These are phyloP conservation scores for Colinus virginianus DNA, from an alignment of 2,113 vertebrate species.

Conservation along the genomic window DNA sequence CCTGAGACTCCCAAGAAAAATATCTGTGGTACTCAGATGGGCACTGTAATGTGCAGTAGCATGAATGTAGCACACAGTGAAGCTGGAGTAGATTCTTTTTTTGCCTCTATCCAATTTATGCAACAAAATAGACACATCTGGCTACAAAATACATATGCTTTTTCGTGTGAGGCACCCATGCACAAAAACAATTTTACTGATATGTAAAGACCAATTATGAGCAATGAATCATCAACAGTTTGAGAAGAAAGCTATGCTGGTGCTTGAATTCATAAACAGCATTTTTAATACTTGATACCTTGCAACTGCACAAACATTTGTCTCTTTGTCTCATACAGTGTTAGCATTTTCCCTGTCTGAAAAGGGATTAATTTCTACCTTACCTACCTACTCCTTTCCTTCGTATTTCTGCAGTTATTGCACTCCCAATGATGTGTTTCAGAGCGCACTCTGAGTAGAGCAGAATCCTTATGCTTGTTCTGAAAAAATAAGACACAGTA, in stretches of 20 bases:
- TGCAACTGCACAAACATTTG: accelerated
- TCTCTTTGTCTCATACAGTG: background rate
- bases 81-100: background rate
- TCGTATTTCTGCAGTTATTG: background rate
- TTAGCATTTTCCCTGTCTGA: background rate
- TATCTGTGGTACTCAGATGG: background rate
- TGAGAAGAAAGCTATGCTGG: background rate
- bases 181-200: slow-evolving; percentile 16
- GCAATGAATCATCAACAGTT: background rate
- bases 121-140: background rate
- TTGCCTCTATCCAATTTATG: background rate
- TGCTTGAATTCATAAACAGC: background rate
- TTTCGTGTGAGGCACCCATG: background rate
- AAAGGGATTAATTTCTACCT: background rate
- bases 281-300: background rate
- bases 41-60: background rate
- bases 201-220: slow-evolving; percentile 19
- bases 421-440: background rate
- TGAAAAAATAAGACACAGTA: background rate
- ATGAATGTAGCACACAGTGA: background rate
- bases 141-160: background rate
- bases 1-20: background rate
- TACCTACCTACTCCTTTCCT: background rate
- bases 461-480: background rate
- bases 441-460: background rate